Evolutionary conservation across 2,113 vertebrate species (phyloP).

Genomic region (Struthidea cinerea): DNA sequence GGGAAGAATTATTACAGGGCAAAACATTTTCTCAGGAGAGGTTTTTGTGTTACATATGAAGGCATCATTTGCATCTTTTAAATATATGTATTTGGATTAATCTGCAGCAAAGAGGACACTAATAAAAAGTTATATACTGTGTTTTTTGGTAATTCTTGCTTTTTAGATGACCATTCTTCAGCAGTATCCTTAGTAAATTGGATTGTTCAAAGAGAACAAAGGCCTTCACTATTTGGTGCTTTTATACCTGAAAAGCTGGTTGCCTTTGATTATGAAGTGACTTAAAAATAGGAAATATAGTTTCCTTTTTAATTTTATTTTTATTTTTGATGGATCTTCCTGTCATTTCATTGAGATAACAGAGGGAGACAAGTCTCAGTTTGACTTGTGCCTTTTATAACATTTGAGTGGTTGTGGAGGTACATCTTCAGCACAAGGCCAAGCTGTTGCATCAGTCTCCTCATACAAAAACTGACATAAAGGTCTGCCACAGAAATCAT

Average conservation of each 20-base stretch:
- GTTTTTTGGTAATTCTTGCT: not conserved
- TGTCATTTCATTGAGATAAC: not conserved
- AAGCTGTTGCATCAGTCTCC: not conserved
- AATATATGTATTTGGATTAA: not conserved
- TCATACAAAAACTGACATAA: not conserved
- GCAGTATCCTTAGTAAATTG: accelerated
- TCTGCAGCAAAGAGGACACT: not conserved
- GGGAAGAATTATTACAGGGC: not conserved
- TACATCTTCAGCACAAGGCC: not conserved
- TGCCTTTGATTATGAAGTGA: not conserved
- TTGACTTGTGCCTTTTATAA: not conserved
- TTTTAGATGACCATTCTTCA: not conserved
- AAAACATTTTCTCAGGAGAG: not conserved
- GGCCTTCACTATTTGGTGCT: not conserved
- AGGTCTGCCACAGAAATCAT: not conserved
- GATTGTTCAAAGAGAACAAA: not conserved
- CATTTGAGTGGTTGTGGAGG: not conserved
- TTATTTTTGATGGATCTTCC: not conserved
- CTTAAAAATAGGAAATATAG: not conserved
- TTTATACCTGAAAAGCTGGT: not conserved
- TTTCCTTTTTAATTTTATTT: not conserved
- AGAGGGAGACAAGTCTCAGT: not conserved
- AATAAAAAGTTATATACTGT: not conserved
- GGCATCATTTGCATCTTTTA: accelerated
- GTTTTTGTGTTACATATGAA: not conserved